Evolutionary conservation across 30 jellyfish, hydroid and myxozoan species (phyloP).

Genomic region (Morbakka virulenta): DNA sequence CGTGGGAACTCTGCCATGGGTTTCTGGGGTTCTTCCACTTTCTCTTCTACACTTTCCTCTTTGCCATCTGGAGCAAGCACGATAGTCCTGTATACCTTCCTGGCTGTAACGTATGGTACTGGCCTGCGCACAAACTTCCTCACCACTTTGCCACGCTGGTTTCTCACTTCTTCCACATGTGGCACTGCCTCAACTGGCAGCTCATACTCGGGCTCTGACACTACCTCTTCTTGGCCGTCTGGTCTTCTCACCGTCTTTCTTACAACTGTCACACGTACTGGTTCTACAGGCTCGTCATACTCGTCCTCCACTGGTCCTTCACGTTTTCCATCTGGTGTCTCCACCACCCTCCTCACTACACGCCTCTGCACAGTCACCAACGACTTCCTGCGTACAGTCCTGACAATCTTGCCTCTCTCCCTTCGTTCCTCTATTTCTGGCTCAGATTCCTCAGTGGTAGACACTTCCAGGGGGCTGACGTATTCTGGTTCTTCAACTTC

Average conservation of each 20-base stretch:
- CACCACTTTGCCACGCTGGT: conserved; percentile 51
- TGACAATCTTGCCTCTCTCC: conserved; percentile 18
- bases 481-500: conserved; percentile 54
- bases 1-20: too few species aligned
- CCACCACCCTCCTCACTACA: conserved; percentile 1
- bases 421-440: conserved; percentile 3
- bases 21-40: conserved; percentile 47
- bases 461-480: conserved; percentile 56
- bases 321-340: conserved; percentile 11
- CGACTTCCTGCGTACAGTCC: neutral
- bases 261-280: conserved; percentile 25
- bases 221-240: conserved; percentile 45
- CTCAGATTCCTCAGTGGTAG: conserved; percentile 32
- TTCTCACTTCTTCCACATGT: conserved; percentile 66
- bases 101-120: conserved; percentile 48
- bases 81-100: conserved; percentile 50
- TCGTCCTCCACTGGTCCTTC: conserved; percentile 32
- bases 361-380: neutral
- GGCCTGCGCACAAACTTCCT: conserved; percentile 51
- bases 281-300: conserved; percentile 52
- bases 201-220: conserved; percentile 78
- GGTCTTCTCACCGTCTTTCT: conserved; percentile 34
- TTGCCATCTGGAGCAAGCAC: conserved; percentile 48
- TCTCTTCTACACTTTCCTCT: conserved; percentile 26
- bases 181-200: conserved; percentile 60